Conservation (phyloP, 2,888 invertebrate genomes). For the Drosophila histrio region DNA sequence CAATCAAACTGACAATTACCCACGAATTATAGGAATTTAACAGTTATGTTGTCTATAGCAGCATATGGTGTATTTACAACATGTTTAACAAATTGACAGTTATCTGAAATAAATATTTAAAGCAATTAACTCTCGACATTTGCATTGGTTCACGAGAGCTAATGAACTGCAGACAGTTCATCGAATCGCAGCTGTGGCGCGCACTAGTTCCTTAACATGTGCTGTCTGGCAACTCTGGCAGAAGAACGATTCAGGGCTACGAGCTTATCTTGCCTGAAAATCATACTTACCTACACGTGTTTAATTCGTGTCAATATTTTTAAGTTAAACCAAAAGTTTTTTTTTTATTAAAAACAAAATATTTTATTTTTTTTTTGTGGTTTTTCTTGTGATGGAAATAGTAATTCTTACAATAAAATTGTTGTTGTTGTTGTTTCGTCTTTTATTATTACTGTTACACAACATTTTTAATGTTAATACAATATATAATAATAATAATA, state of each 20-base stretch:
- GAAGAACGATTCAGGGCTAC: too few relatives aligned
- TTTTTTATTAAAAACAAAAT: slow-evolving; percentile 73
- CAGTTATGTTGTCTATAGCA: not conserved
- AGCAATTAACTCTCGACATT: too few relatives aligned
- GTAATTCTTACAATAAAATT: slow-evolving; percentile 77
- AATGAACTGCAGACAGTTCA: too few relatives aligned
- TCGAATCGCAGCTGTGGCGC: too few relatives aligned
- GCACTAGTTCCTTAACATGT: too few relatives aligned
- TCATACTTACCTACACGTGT: too few relatives aligned
- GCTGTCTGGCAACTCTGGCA: too few relatives aligned
- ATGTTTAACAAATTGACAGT: not conserved
- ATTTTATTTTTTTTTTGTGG: slow-evolving; percentile 53
- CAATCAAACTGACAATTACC: not conserved
- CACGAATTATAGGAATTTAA: not conserved
- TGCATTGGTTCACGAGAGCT: too few relatives aligned
- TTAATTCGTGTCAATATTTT: too few relatives aligned
- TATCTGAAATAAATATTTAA: not conserved
- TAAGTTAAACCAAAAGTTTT: slow-evolving; percentile 12
- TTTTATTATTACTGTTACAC: slow-evolving; percentile 75
- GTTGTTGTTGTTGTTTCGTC: slow-evolving; percentile 60
- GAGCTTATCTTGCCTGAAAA: too few relatives aligned
- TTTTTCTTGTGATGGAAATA: slow-evolving; percentile 66
- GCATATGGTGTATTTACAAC: slow-evolving; percentile 4
- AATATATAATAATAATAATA: slow-evolving; percentile 74
- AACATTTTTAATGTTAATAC: slow-evolving; percentile 79